Base-by-base conservation (phyloP, 2,888 invertebrate genomes). In the Drosophila kuntzei region DNA sequence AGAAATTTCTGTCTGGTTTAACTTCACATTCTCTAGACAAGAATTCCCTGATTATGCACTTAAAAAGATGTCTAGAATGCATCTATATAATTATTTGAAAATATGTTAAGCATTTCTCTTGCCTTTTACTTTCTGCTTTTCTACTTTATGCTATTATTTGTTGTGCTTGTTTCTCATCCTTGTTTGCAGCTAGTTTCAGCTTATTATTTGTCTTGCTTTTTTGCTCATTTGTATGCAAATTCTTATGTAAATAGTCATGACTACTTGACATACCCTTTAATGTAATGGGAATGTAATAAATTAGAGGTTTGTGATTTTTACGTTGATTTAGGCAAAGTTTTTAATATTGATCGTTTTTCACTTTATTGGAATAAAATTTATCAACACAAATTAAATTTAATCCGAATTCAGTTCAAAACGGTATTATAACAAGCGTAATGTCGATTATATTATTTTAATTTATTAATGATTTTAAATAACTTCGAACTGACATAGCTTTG, bases 21-120 rank as follows among this genome's bases (percentile, higher is more conserved):
- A 3, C 16, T 37, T 16, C 6, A 18, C 41, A 18, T 41, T 18
- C 39, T n/a, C 4, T 27, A 5, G 9, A 25, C 47, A 14, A 34
- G 2, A 5, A 53, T 37, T 37, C 6, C 5, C 37, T 25, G 25
- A 37, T 51, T 51, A 51, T 37, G 14, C 16, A 2, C 29, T 41
- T 41, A 53, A 41, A 11, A 29, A 27, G 18, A 22, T 14, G 14
- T 16, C 11, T 9, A 11, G n/a, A 29, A 41, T 53, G 14, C 16
- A 18, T 18, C 18, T 18, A 9, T 14, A 29, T 43, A 41, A 41
- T 41, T 54, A 27, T 54, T 54, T 41, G 7, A 44, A 55, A 55
- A 34, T 55, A 55, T 55, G 55, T 34, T 34, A 44, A 55, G 43
- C 34, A 55, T 32, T 44, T 43, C 11, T 14, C 11, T 22, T 43